Percentiles rank a stretch among this genome's conserved stretches.
Conservation (phyloP, 1,140 invertebrate genomes). For the Papilio aristodemus region DNA sequence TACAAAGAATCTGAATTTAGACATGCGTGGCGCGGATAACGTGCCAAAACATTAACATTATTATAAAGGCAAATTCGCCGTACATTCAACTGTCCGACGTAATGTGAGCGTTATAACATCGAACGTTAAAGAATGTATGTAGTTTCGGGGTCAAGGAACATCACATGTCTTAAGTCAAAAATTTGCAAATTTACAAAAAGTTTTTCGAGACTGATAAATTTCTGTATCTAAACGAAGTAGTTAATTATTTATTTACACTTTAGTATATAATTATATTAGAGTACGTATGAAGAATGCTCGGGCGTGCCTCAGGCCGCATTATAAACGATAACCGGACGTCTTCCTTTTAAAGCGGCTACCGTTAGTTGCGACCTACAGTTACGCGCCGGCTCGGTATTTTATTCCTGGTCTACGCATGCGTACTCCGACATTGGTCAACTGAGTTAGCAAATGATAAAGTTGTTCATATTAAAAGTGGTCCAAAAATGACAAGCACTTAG, state of each 20-base stretch:
- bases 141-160: constrained; percentile 5
- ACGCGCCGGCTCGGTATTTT: not conserved
- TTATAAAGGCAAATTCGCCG: not conserved
- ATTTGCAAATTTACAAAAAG: not conserved
- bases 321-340: constrained; percentile 15
- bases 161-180: not conserved
- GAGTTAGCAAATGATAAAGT: too few species aligned
- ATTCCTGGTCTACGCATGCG: not conserved
- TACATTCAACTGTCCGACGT: constrained; percentile 12
- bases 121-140: constrained; percentile 11
- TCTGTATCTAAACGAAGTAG: too few species aligned
- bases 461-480: too few species aligned
- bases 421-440: not conserved
- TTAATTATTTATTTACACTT: not conserved
- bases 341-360: constrained; percentile 16
- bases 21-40: not conserved
- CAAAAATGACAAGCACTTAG: too few species aligned
- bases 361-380: constrained; percentile 11
- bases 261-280: not conserved
- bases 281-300: not conserved
- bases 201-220: too few species aligned
- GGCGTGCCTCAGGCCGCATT: constrained; percentile 11
- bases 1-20: not conserved
- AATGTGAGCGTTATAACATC: constrained; percentile 2
- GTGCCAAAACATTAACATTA: not conserved